phyloP scores from a whole-genome alignment of 2,113 vertebrate genomes.

The Machaerirhynchus nigripectus region DNA sequence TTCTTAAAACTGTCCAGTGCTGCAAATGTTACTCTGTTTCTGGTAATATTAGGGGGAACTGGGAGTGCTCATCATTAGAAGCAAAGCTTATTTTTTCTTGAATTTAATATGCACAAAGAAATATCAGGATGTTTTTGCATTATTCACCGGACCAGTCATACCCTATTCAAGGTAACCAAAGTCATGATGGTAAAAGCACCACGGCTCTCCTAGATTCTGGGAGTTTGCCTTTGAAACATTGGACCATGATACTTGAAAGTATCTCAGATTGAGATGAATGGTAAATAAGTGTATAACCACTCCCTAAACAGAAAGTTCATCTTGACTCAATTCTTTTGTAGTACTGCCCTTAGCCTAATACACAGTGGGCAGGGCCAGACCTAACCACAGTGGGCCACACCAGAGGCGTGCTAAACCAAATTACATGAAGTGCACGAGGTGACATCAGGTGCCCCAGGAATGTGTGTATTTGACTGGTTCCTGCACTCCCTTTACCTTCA shows the following conservation, averaged over 20 bases:
- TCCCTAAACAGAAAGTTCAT: not conserved
- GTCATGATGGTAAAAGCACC: not conserved
- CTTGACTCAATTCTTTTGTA: not conserved
- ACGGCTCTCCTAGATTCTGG: not conserved
- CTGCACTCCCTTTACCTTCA: not conserved
- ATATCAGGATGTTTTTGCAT: not conserved
- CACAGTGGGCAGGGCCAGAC: not conserved
- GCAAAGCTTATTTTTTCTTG: not conserved
- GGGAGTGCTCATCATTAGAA: not conserved
- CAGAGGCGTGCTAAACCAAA: not conserved
- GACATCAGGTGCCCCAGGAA: not conserved
- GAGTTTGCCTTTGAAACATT: not conserved
- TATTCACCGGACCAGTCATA: not conserved
- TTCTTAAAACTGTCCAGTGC: not conserved
- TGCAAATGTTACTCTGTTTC: not conserved
- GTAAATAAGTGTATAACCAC: not conserved
- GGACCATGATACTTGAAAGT: not conserved
- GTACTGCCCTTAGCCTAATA: not conserved
- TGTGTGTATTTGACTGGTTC: not conserved
- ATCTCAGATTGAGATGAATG: not conserved
- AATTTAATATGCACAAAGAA: not conserved
- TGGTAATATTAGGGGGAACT: not conserved
- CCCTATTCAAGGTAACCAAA: not conserved
- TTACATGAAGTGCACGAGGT: fast-evolving
- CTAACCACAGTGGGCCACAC: not conserved